Evolutionary conservation across 2,113 vertebrate genomes (phyloP).

Genomic region (Dasyprocta punctata): DNA sequence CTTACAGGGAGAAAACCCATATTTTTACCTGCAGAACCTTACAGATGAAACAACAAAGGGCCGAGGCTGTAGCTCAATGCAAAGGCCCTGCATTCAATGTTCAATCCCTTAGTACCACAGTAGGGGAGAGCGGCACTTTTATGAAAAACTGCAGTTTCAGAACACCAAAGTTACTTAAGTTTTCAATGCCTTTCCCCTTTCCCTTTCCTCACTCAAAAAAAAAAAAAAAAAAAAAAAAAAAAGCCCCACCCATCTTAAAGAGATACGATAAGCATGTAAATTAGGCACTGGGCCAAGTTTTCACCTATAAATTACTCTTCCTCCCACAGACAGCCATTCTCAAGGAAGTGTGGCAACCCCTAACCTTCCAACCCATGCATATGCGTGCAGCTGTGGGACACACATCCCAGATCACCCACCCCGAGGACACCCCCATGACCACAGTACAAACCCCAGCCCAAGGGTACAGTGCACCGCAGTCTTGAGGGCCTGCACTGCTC

Average conservation of each 20-base stretch:
- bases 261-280: neutral
- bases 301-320: neutral
- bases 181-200: neutral
- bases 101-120: neutral
- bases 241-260: neutral
- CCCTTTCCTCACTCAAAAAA: neutral
- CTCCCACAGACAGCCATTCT: neutral
- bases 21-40: neutral
- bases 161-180: neutral
- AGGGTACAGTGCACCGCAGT: neutral
- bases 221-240: neutral
- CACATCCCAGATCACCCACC: neutral
- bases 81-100: neutral
- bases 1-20: neutral
- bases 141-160: neutral
- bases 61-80: neutral
- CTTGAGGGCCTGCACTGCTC: neutral
- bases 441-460: neutral
- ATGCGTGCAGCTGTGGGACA: neutral
- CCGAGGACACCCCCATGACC: neutral
- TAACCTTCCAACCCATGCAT: neutral
- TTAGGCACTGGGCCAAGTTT: neutral
- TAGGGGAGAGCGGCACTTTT: neutral
- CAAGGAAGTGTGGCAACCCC: neutral
- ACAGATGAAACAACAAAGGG: neutral